Evolutionary conservation across 1,140 invertebrate genomes (phyloP).

Genomic region (Ephestia elutella): DNA sequence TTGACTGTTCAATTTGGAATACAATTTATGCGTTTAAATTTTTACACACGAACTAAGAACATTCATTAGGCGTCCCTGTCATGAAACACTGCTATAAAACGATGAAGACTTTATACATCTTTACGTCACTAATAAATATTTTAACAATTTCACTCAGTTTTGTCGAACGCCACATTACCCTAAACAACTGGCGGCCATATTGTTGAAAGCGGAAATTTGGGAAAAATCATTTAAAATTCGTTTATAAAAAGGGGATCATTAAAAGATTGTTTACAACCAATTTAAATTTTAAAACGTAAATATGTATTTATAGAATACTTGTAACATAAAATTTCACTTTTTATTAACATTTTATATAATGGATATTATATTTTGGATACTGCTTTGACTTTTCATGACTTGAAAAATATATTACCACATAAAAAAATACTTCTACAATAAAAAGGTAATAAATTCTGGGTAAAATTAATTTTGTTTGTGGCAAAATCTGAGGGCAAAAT

Average conservation of each 20-base stretch:
- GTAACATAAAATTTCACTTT: background rate
- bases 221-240: conserved; percentile 7
- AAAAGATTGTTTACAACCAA: background rate
- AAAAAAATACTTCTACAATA: background rate
- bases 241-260: background rate
- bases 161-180: conserved; percentile 74
- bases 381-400: conserved; percentile 5
- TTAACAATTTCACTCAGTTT: conserved; percentile 70
- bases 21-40: conserved; percentile 61
- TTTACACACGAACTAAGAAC: conserved; percentile 63
- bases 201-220: conserved; percentile 62
- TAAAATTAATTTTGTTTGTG: background rate
- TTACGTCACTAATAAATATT: conserved; percentile 65
- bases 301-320: background rate
- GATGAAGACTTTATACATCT: conserved; percentile 67
- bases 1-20: conserved; percentile 72
- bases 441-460: background rate
- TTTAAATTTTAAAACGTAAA: background rate
- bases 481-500: too few species aligned
- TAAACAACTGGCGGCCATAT: conserved; percentile 75
- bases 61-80: conserved; percentile 52
- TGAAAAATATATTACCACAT: background rate
- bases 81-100: conserved; percentile 71
- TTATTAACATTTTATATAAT: background rate
- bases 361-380: background rate